Base-by-base conservation (phyloP, 1,140 invertebrate genomes). In the Archegozetes longisetosus region DNA sequence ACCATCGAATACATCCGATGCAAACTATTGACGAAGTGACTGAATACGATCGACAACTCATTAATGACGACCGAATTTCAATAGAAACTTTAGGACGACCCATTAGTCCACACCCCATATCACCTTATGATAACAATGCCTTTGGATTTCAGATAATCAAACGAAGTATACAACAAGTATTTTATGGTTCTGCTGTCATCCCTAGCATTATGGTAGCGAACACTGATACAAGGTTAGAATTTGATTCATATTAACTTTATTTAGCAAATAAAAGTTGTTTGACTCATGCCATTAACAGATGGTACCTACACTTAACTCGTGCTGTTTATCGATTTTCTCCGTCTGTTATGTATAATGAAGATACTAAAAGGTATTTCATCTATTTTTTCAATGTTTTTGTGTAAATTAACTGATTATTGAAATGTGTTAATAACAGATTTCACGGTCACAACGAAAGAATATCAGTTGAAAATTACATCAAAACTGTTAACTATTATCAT, bases 361-460 rank as follows among this genome's bases (percentile, higher is more conserved):
- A 78, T 61, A 49, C 72, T 0, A 62, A 64, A 29, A 57, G 55
- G 27, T 52, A 25, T 9, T n/a, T 14, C 46, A n/a, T 14, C 46
- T 14, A n/a, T 6, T 25, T 6, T 52, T 23, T 25, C 14, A 14
- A 28, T 52, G n/a, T 52, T 9, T 52, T 9, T 28, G 20, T 52
- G 14, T 23, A 52, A 6, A 52, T 6, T 28, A 6, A 52, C 50
- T 14, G 22, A 28, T 25, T 6, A 52, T 28, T 25, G 6, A 52
- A 25, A 9, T 25, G 14, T 6, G 6, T 52, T 40, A 47, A 14
- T 14, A 17, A 22, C n/a, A 65, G 72, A 52, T 73, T 79, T 56
- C 79, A 80, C 70, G 79, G 79, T 12, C 62, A 74, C 58, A 73
- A 80, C 67, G 79, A 80, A 65, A 68, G 77, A 28, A 75, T 80